Percentiles rank a stretch among this genome's conserved stretches.
phyloP scores from a whole-genome alignment of 1,140 invertebrate species.

The Ips nitidus region DNA sequence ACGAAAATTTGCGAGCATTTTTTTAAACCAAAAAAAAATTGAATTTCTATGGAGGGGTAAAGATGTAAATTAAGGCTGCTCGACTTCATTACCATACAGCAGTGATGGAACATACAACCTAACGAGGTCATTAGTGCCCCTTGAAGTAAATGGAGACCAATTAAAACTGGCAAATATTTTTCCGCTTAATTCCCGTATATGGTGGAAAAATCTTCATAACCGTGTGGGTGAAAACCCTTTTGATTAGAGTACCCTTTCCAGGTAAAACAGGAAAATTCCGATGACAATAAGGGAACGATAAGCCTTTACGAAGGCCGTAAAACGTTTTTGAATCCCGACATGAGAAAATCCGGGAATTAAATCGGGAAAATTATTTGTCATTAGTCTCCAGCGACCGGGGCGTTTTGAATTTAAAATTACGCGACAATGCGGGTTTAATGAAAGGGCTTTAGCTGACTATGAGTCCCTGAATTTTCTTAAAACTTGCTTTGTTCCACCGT shows the following conservation, averaged over 20 bases:
- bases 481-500: constrained; percentile 1
- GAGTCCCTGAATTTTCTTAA: constrained; percentile 6
- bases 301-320: not conserved
- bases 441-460: constrained; percentile 11
- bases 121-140: not conserved
- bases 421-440: constrained; percentile 15
- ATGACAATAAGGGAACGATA: constrained; percentile 5
- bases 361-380: constrained; percentile 16
- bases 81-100: constrained; percentile 1
- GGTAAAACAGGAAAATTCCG: not conserved
- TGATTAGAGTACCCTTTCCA: not conserved
- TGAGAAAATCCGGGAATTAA: constrained; percentile 17
- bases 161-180: not conserved
- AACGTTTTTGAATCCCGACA: constrained; percentile 15
- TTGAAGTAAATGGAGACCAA: not conserved
- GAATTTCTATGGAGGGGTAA: not conserved
- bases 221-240: not conserved
- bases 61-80: too few relatives aligned
- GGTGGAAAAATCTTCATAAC: not conserved
- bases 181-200: not conserved
- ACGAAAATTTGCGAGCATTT: too few relatives aligned
- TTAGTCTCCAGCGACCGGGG: constrained; percentile 11
- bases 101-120: not conserved
- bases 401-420: constrained; percentile 14
- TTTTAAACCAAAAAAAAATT: not conserved